Evolutionary conservation across 2,113 vertebrate genomes (phyloP), one percentile per base, ranked within the genome.

Genomic region (Neogobius melanostomus): DNA sequence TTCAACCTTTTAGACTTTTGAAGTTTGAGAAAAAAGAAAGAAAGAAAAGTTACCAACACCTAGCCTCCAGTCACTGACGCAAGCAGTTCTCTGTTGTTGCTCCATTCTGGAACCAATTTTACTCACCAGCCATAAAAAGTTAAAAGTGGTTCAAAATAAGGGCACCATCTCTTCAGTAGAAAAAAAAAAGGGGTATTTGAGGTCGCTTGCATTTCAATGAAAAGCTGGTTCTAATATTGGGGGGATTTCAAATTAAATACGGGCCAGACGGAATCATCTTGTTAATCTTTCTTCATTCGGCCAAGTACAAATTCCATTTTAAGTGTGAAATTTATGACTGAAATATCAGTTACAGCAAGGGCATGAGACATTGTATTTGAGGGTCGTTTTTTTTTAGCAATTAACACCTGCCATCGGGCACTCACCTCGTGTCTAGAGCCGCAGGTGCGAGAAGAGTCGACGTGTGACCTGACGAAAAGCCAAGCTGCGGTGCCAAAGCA

Each of bases 391-490:
- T n/a, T 36, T 36, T 36, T 78, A 85, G 86, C 82, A 87, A 87
- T 91, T 94, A 92, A 85, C 84, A 92, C 89, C 82, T 92, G 86
- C 78, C 72, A 70, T 54, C 81, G 84, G 69, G 67, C 80, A 86
- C 76, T 90, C 83, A 81, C 79, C 81, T 71, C 60, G 64, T 69
- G 73, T 85, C 74, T 79, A 80, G 77, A 85, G 76, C 77, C 64
- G 8, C 43, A 74, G 81, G 88, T 89, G 86, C 82, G 78, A 90
- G 47, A 66, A 81, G 83, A 21, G 73, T 66, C 77, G 67, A 82
- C n/a, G 90, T 88, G 89, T 83, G 86, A 90, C 88, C 85, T 74
- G 87, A 90, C 87, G 83, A 86, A 36, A 89, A 90, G 72, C 77
- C 84, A 90, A 80, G 76, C 85, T 73, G 77, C 68, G 47, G 82